Percentiles rank a stretch among this genome's conserved stretches.
phyloP scores from a whole-genome alignment of 2,113 vertebrate species.

The Pelvicachromis taeniatus region DNA sequence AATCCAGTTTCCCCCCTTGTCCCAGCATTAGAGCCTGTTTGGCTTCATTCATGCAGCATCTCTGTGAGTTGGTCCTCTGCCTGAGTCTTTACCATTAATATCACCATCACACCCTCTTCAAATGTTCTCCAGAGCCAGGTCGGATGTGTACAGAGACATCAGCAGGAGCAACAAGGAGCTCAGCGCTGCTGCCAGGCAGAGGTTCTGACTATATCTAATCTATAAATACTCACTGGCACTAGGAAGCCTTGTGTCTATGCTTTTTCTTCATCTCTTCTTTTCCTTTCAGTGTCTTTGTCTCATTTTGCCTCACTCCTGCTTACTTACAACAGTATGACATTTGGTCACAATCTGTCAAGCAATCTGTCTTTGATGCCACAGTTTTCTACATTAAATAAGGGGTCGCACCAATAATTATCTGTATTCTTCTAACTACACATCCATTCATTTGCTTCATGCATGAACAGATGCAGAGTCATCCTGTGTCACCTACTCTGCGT shows the following conservation, averaged over 20 bases:
- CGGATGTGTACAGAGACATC: conserved; percentile 38
- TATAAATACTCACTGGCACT: conserved; percentile 63
- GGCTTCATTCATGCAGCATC: not conserved
- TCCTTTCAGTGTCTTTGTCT: not conserved
- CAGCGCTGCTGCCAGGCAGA: conserved; percentile 56
- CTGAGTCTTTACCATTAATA: conserved; percentile 6
- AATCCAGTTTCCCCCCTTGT: not conserved
- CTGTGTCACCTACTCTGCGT: not conserved
- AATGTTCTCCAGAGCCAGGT: conserved; percentile 35
- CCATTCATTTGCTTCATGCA: not conserved
- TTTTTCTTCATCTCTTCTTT: not conserved
- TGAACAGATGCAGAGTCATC: not conserved
- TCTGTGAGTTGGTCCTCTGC: not conserved
- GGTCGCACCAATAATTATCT: not conserved
- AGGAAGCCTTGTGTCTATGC: conserved; percentile 40
- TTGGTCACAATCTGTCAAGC: conserved; percentile 48
- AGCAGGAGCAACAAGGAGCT: conserved; percentile 41
- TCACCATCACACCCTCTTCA: conserved; percentile 8
- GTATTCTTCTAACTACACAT: not conserved
- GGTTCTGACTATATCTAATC: conserved; percentile 62
- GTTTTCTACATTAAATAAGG: not conserved
- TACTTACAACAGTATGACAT: conserved; percentile 15
- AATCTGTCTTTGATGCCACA: conserved; percentile 33
- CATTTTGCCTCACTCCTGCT: conserved; percentile 2
- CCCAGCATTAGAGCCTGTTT: not conserved